Evolutionary conservation across 2,113 vertebrate genomes (phyloP).

Genomic region (Copsychus sechellarum): DNA sequence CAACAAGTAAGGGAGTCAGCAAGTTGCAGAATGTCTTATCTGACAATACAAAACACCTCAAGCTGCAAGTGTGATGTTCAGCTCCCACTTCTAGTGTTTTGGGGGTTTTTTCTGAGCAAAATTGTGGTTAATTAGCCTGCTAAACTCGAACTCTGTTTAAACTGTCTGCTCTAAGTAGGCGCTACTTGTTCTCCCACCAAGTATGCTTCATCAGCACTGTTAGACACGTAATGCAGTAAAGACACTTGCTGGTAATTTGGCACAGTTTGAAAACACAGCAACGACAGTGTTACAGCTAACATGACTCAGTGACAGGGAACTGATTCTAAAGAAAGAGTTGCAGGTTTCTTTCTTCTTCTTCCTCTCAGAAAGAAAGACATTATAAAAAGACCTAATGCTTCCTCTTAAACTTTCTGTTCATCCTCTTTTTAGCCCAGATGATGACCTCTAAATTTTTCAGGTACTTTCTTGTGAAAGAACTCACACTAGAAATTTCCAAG

Average conservation of each 20-base stretch:
- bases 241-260: constrained; percentile 96
- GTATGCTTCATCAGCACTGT: constrained; percentile 73
- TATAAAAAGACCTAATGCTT: constrained; percentile 3
- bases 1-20: constrained; percentile 29
- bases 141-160: constrained; percentile 22
- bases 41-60: constrained; percentile 49
- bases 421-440: constrained; percentile 12
- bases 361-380: background rate
- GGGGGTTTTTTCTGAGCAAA: constrained; percentile 38
- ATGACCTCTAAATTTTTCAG: constrained; percentile 28
- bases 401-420: constrained; percentile 26
- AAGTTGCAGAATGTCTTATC: constrained; percentile 13
- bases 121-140: constrained; percentile 16
- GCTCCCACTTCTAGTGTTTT: constrained; percentile 28
- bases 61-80: constrained; percentile 45
- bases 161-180: constrained; percentile 48
- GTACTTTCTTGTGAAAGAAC: constrained; percentile 12
- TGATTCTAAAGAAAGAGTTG: constrained; percentile 65
- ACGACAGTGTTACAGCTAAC: constrained; percentile 36
- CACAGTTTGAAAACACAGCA: constrained; percentile 80
- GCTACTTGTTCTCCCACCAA: constrained; percentile 49
- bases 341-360: constrained; percentile 45
- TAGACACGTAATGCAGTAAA: constrained; percentile 81
- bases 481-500: constrained; percentile 45
- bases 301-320: constrained; percentile 48